Evolutionary conservation across 2,113 vertebrate species (phyloP), one percentile per base, ranked within the genome.

Genomic region (Mastomys coucha): DNA sequence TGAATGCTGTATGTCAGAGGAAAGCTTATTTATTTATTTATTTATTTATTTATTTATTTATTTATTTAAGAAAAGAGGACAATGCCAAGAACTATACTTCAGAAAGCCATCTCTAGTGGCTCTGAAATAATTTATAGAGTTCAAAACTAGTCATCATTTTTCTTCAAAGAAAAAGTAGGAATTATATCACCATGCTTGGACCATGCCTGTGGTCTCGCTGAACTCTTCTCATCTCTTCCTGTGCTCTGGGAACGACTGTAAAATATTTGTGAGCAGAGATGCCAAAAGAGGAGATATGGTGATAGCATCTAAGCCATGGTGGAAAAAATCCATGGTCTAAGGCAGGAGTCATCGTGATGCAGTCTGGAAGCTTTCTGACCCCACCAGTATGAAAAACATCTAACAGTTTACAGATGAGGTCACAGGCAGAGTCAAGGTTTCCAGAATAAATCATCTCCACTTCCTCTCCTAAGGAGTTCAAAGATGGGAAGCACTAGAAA

Each of bases 321-420:
- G 88, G 97, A 91, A 92, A 92, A 88, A 88, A 72, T 67, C 11
- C 24, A 51, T 12, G 78, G 13, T 60, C 9, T 12, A 22, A 92
- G 31, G 22, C 88, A 82, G 88, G 77, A 60, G 77, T 42, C 80
- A 39, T 2, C 60, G 75, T 86, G 89, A 93, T 90, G 93, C 49
- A 12, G 49, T 88, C 84, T 75, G 49, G 77, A 60, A 91, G 65
- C 85, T 86, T 88, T n/a, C 24, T 86, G 97, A 95, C 93, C 58
- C 93, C 88, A 63, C 69, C 70, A n/a, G 85, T 69, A 94, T 96
- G 97, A 90, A 92, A 91, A 94, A 73, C 88, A 93, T 89, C 91
- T 92, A 77, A 93, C 95, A 91, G 96, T 96, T 97, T 97, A 94
- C 75, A 89, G 97, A 97, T 81, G 93, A 96, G 93, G 82, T 94